These are phyloP conservation scores for Dasyornis broadbenti DNA, from an alignment of 2,113 vertebrate genomes.

Conservation along the genomic window DNA sequence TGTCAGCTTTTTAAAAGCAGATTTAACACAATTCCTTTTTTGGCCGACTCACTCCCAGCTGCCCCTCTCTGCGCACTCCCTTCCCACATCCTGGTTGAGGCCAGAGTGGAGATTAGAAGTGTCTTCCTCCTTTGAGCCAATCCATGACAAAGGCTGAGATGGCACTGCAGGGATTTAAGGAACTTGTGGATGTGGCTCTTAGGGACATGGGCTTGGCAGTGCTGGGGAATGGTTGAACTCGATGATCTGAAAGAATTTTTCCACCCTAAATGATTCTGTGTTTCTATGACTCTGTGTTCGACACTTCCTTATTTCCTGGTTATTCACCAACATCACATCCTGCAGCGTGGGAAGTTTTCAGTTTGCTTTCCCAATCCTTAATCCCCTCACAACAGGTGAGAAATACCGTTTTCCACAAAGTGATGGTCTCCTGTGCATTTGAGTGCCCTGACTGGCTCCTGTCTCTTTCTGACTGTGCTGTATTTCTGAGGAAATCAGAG, in stretches of 20 bases:
- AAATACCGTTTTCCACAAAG: not conserved
- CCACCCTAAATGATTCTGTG: not conserved
- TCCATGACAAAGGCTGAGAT: not conserved
- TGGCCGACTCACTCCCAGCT: not conserved
- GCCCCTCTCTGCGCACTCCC: not conserved
- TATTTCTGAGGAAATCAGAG: not conserved
- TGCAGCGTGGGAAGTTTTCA: not conserved
- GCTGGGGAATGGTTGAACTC: not conserved
- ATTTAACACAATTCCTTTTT: not conserved
- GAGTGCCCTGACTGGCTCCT: not conserved
- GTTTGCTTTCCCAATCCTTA: not conserved
- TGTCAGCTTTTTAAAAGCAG: not conserved
- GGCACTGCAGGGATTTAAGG: not conserved
- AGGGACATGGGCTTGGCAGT: not conserved
- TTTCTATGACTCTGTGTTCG: not conserved
- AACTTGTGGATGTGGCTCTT: not conserved
- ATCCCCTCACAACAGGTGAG: not conserved
- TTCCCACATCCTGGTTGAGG: not conserved
- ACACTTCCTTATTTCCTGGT: not conserved
- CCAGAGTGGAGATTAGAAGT: not conserved
- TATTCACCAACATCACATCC: not conserved
- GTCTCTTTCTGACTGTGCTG: not conserved
- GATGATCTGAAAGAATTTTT: rapidly evolving
- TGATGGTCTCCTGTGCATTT: not conserved
- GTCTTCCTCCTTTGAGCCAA: not conserved